phyloP scores from a whole-genome alignment of 2,888 invertebrate species.

The Dioctria linearis region DNA sequence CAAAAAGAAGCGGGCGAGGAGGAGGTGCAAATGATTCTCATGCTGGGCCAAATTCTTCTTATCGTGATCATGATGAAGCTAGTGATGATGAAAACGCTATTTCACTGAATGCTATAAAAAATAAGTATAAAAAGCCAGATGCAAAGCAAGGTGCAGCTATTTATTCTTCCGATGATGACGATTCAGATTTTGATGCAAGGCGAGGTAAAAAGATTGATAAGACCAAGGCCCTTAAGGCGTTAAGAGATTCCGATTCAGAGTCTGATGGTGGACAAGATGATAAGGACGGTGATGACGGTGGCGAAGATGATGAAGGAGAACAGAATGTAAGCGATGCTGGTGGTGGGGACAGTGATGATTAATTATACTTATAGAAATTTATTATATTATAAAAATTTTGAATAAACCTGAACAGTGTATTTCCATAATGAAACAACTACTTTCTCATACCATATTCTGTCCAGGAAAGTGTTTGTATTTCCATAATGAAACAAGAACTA shows the following conservation, averaged over 20 bases:
- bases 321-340: constrained; percentile 58
- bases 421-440: too few species aligned
- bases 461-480: too few species aligned
- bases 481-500: too few species aligned
- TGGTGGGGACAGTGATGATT: constrained; percentile 59
- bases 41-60: constrained; percentile 66
- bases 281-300: constrained; percentile 62
- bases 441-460: too few species aligned
- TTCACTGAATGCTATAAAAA: constrained; percentile 94
- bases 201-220: constrained; percentile 80
- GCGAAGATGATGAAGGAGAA: constrained; percentile 63
- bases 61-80: constrained; percentile 82
- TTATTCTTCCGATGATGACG: constrained; percentile 88
- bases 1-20: constrained; percentile 71
- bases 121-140: constrained; percentile 83
- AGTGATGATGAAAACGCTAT: constrained; percentile 96
- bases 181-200: constrained; percentile 84
- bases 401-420: too few species aligned
- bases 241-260: constrained; percentile 82
- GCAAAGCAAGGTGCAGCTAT: constrained; percentile 74
- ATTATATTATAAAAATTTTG: background rate
- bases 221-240: constrained; percentile 82
- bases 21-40: constrained; percentile 69
- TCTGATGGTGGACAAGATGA: constrained; percentile 68
- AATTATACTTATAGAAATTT: background rate